These are phyloP conservation scores for Linepithema humile DNA, from an alignment of 1,140 invertebrate species.

Conservation along the genomic window DNA sequence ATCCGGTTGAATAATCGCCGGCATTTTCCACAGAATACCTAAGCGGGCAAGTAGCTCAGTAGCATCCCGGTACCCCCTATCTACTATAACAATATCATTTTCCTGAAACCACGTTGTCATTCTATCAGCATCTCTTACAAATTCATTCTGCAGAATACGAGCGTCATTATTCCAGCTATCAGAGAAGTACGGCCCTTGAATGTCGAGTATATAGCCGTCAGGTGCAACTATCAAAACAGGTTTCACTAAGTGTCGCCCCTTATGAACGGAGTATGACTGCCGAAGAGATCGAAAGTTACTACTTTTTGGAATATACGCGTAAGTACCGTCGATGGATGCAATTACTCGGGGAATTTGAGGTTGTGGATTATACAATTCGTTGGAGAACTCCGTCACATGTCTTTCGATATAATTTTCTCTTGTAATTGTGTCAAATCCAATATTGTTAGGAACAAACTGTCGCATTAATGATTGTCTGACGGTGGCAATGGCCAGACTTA, in stretches of 20 bases:
- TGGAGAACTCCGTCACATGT: background rate
- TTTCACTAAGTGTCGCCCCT: background rate
- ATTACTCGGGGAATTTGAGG: background rate
- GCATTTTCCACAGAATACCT: background rate
- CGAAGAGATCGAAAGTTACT: background rate
- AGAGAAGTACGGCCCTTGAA: constrained; percentile 23
- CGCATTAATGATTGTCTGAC: background rate
- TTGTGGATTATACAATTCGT: background rate
- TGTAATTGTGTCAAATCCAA: background rate
- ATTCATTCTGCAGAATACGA: background rate
- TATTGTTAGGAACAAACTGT: background rate
- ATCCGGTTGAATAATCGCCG: background rate
- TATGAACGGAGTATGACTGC: background rate
- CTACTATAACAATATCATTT: background rate
- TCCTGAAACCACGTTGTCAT: background rate
- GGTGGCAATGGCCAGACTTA: background rate
- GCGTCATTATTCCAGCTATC: background rate
- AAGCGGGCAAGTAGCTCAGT: background rate
- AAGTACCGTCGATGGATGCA: background rate
- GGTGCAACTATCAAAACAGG: background rate
- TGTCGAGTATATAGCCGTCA: background rate
- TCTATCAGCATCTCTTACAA: background rate
- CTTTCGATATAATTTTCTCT: background rate
- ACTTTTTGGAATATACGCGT: background rate
- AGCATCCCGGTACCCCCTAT: background rate